Conservation (phyloP, 2,797 vertebrate species). For the Hapalemur alaotrensis region DNA sequence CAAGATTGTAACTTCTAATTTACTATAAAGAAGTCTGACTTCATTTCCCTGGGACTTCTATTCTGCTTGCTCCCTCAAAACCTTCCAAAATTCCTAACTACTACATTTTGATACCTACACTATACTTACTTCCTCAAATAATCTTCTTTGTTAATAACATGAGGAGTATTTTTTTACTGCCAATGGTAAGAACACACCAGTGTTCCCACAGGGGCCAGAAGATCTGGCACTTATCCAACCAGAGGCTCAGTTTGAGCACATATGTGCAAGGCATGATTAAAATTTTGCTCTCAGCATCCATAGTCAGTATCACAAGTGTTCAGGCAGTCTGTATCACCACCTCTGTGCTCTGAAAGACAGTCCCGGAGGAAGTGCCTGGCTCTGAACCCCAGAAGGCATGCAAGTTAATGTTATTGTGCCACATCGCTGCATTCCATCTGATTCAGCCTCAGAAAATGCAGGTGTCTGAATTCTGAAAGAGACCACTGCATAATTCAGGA, state of each 20-base stretch:
- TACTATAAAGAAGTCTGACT: not conserved
- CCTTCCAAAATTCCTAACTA: not conserved
- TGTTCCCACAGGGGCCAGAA: not conserved
- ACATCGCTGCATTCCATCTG: not conserved
- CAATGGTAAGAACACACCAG: not conserved
- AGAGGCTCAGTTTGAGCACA: not conserved
- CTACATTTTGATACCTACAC: not conserved
- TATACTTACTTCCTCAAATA: not conserved
- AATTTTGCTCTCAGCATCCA: not conserved
- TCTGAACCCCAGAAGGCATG: not conserved
- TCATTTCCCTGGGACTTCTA: not conserved
- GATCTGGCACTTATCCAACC: not conserved
- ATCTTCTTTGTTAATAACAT: not conserved
- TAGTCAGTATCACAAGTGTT: not conserved
- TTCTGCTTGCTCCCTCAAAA: not conserved
- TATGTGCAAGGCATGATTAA: accelerated
- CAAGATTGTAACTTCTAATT: not conserved
- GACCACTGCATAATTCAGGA: not conserved
- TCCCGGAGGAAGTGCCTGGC: not conserved
- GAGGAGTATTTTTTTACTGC: not conserved
- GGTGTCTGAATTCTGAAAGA: not conserved
- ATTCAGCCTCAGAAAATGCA: not conserved
- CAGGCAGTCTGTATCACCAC: not conserved
- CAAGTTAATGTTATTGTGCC: too few species aligned
- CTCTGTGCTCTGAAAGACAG: not conserved